A percentile compares a stretch with the other conserved stretches of the same genome.
phyloP scores from a whole-genome alignment of 1,140 invertebrate species.

The Aphelenchoides avenae region DNA sequence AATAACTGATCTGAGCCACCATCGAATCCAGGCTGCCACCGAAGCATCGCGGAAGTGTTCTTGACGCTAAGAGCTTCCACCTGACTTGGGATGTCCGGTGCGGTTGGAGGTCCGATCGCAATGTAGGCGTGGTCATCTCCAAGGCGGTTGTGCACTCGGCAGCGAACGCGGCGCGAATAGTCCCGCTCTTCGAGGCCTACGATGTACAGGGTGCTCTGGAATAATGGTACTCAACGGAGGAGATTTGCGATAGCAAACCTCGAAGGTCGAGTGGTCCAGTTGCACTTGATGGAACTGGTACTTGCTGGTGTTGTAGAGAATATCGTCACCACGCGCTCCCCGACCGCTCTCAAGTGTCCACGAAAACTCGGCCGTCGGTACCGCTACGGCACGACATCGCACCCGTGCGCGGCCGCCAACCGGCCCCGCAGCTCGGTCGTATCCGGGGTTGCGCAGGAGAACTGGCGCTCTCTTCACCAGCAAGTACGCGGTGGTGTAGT shows the following conservation, averaged over 20 bases:
- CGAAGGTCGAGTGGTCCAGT: conserved; percentile 63
- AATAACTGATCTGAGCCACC: conserved; percentile 81
- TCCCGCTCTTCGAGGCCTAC: conserved; percentile 75
- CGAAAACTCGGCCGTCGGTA: conserved; percentile 75
- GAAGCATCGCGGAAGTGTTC: conserved; percentile 77
- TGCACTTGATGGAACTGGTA: conserved; percentile 65
- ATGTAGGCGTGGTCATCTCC: conserved; percentile 74
- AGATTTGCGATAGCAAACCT: conserved; percentile 21
- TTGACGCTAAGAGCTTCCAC: conserved; percentile 77
- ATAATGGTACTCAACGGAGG: too few relatives aligned
- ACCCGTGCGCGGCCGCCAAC: conserved; percentile 34
- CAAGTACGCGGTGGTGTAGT: conserved; percentile 48
- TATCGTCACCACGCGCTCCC: conserved; percentile 58
- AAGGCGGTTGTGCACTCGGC: conserved; percentile 74
- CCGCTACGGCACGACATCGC: conserved; percentile 74
- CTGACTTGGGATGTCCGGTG: conserved; percentile 75
- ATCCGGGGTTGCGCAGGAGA: conserved; percentile 30
- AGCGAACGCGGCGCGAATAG: conserved; percentile 74
- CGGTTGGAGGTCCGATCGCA: conserved; percentile 66
- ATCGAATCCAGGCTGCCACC: conserved; percentile 88
- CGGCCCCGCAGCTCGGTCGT: conserved; percentile 44
- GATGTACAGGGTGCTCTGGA: conserved; percentile 72
- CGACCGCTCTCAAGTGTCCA: conserved; percentile 71
- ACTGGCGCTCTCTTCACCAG: conserved; percentile 49
- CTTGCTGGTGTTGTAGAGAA: conserved; percentile 66